Evolutionary conservation across 2,113 vertebrate species (phyloP).

Genomic region (Kryptolebias marmoratus): DNA sequence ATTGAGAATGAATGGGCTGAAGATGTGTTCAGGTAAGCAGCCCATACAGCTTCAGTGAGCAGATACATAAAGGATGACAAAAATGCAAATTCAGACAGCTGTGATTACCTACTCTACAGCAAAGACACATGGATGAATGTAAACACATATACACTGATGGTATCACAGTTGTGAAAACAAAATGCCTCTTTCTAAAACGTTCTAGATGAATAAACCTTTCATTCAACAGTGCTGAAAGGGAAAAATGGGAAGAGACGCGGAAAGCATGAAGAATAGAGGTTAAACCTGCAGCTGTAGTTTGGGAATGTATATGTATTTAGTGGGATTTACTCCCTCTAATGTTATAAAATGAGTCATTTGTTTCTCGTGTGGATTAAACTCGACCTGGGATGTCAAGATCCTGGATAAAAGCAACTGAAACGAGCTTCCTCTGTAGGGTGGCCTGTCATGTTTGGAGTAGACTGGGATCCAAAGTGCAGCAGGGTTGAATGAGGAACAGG

Average conservation of each 20-base stretch:
- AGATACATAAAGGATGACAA: constrained; percentile 15
- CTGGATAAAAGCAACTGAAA: too few relatives aligned
- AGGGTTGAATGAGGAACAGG: too few relatives aligned
- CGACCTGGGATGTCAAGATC: too few relatives aligned
- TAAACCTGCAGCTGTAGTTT: too few relatives aligned
- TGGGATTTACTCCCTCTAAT: too few relatives aligned
- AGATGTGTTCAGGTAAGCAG: constrained; percentile 29
- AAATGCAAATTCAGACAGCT: constrained; percentile 18
- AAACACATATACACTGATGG: not conserved
- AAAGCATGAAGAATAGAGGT: not conserved
- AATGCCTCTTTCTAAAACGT: constrained; percentile 20
- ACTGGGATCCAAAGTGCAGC: too few relatives aligned
- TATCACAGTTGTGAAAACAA: constrained; percentile 17
- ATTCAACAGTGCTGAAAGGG: not conserved
- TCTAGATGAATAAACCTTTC: constrained; percentile 18
- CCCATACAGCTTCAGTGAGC: not conserved
- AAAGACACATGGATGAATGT: constrained; percentile 16
- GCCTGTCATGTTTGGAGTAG: too few relatives aligned
- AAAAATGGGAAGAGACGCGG: not conserved
- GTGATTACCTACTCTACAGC: constrained; percentile 4
- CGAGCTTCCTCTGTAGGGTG: too few relatives aligned
- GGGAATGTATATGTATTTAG: too few relatives aligned
- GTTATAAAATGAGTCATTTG: too few relatives aligned
- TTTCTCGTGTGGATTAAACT: too few relatives aligned
- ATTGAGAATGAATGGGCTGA: constrained; percentile 10